Base-by-base conservation (phyloP, 2,888 invertebrate species). In the Arctia plantaginis region DNA sequence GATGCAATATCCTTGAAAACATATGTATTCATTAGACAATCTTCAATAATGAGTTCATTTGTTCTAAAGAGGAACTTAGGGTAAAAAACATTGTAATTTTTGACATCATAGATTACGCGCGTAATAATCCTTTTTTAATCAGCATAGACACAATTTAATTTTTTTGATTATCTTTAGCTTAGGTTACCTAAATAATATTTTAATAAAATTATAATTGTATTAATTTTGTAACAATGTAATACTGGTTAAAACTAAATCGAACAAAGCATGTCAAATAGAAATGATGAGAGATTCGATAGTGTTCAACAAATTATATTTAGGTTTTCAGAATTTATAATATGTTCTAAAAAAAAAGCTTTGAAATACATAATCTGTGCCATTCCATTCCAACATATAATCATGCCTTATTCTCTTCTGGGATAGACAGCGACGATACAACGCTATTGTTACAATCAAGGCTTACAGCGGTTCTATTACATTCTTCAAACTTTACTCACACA, bases 11-110 rank as follows among this genome's bases (percentile, higher is more conserved):
- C 74, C 51, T 18, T 51, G 64, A 35, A 44, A 44, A 66, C 41
- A 65, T 33, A 27, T 71, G 71, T 69, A 35, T 23, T 66, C 67
- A 47, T 51, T 30, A 30, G 65, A 74, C 69, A 73, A 71, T 64
- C 3, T 71, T 76, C 71, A 78, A 77, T 77, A 83, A 73, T 83
- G 76, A 81, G 75, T 66, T 78, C 69, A 72, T 74, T 71, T 72
- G 18, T 13, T 65, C 71, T 71, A 13, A 59, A 59, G 12, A 33
- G 47, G 39, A n/a, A 69, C 23, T 33, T 7, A 44, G 30, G n/a
- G 30, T 23, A n/a, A 44, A 55, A 65, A 65, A 35, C n/a, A 47
- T 35, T 35, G 18, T 13, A 20, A 35, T n/a, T 18, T 64, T 39
- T 55, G 33, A 15, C 35, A 62, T 62, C 18, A 35, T 3, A 35